phyloP scores from a whole-genome alignment of 2,113 vertebrate genomes.

The Urocolius indicus region DNA sequence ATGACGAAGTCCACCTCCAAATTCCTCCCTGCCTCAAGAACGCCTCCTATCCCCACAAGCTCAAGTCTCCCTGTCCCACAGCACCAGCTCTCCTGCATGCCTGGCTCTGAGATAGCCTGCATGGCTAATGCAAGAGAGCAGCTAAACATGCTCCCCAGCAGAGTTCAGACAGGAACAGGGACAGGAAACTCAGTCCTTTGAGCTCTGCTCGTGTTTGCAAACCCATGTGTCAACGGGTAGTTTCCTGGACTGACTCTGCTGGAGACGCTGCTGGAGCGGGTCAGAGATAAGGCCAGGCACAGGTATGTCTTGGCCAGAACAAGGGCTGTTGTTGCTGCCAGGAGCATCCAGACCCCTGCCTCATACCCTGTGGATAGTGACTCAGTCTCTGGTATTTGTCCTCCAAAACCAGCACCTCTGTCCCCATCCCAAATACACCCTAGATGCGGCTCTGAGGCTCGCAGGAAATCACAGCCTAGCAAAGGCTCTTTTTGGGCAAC shows the following conservation, averaged over 20 bases:
- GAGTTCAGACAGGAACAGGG: background rate
- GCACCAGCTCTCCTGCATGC: background rate
- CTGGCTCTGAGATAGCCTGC: background rate
- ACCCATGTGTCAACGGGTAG: fast-evolving
- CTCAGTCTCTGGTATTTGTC: background rate
- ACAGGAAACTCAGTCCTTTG: constrained; percentile 10
- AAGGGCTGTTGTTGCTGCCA: background rate
- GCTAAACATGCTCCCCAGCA: fast-evolving
- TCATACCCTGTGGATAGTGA: background rate
- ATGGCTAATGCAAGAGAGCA: background rate
- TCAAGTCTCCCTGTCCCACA: background rate
- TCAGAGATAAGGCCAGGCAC: background rate
- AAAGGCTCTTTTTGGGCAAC: background rate
- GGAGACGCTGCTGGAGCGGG: background rate
- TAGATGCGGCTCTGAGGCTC: background rate
- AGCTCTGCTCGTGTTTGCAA: constrained; percentile 1
- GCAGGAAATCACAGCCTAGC: fast-evolving
- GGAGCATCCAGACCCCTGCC: background rate
- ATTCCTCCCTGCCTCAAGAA: background rate
- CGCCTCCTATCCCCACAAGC: background rate
- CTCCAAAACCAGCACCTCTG: background rate
- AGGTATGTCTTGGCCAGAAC: background rate
- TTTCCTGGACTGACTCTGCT: background rate
- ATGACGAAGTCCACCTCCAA: background rate
- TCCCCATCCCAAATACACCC: background rate